Evolutionary conservation across 2,113 vertebrate genomes (phyloP).

Genomic region (Pycnonotus jocosus): DNA sequence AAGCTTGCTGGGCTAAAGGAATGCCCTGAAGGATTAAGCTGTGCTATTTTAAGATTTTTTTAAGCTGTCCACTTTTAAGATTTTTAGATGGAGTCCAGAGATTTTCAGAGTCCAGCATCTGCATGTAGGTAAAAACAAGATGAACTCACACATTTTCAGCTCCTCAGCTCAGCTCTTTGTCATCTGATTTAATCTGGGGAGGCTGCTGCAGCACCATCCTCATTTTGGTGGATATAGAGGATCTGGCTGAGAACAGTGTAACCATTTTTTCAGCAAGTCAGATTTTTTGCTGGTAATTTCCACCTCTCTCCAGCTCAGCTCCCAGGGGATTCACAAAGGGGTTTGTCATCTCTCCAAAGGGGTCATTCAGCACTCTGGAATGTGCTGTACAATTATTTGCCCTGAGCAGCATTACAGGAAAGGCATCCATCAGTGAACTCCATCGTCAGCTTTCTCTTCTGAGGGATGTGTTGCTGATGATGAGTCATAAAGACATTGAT

Average conservation of each 20-base stretch:
- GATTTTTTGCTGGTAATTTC: background rate
- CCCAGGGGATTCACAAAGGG: background rate
- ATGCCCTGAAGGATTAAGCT: background rate
- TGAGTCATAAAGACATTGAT: constrained; percentile 71
- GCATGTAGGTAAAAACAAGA: background rate
- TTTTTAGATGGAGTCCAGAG: background rate
- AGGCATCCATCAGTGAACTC: constrained; percentile 57
- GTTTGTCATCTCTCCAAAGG: background rate
- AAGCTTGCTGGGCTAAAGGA: background rate
- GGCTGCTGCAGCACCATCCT: background rate
- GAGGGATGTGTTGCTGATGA: constrained; percentile 58
- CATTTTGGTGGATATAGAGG: background rate
- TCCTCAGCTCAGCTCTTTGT: background rate
- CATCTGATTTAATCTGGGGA: background rate
- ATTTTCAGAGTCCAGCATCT: background rate
- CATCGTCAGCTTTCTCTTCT: constrained; percentile 52
- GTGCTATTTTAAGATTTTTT: background rate
- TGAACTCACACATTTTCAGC: background rate
- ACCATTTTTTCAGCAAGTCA: background rate
- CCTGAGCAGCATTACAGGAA: constrained; percentile 29
- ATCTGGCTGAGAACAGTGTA: background rate
- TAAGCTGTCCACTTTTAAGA: background rate
- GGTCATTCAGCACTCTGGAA: background rate
- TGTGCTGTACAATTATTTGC: constrained; percentile 1
- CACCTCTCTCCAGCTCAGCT: background rate